Evolutionary conservation across 2,113 vertebrate species (phyloP).

Genomic region (Haemorhous mexicanus): DNA sequence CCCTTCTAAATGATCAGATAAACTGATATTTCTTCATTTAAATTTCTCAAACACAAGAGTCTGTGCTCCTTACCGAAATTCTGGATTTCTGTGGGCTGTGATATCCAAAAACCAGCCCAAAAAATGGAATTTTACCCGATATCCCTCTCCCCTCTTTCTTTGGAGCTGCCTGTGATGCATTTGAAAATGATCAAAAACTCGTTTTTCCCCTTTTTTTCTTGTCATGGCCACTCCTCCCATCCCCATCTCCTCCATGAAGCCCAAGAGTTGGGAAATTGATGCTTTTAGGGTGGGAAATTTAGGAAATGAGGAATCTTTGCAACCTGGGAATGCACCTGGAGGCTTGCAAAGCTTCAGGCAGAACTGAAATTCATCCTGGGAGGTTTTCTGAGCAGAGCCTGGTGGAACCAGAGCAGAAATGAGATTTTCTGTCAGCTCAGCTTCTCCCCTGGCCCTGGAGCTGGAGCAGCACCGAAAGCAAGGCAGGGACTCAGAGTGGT

Average conservation of each 20-base stretch:
- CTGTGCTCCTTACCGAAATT: accelerated
- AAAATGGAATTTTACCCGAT: background rate
- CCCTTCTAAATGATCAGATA: too few species aligned
- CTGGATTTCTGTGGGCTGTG: background rate
- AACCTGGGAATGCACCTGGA: accelerated
- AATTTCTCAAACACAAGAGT: background rate
- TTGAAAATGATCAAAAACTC: background rate
- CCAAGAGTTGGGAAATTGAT: background rate
- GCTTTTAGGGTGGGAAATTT: background rate
- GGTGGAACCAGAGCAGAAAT: background rate
- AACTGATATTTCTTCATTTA: background rate
- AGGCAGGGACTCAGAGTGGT: background rate
- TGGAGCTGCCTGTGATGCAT: background rate
- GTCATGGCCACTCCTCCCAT: background rate
- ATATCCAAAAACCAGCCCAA: too few species aligned
- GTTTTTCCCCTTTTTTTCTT: background rate
- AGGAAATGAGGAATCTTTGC: background rate
- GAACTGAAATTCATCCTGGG: background rate
- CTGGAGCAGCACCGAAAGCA: background rate
- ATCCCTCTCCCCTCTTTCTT: background rate
- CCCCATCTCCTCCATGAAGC: background rate
- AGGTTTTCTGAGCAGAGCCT: background rate
- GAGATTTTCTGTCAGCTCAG: background rate
- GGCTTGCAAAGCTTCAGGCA: accelerated
- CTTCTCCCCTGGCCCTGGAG: background rate